Conservation (phyloP, 2,797 vertebrate genomes). For the Parotocinclus haroldoi region DNA sequence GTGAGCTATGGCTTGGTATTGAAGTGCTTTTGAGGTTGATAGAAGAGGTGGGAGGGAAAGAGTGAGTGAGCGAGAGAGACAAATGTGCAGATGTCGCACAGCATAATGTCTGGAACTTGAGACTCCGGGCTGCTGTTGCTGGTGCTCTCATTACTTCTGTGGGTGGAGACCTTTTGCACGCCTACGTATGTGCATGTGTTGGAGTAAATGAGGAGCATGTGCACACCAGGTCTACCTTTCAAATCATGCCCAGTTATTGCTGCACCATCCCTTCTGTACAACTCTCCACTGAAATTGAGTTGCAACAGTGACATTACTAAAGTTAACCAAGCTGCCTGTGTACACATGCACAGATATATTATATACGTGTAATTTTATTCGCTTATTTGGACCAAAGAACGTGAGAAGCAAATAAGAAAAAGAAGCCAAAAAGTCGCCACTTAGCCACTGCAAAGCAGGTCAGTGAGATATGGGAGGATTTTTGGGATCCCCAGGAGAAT, state of each 20-base stretch:
- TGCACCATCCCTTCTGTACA: too few species aligned
- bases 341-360: too few species aligned
- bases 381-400: too few species aligned
- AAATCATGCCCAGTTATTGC: not conserved
- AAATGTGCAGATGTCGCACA: slow-evolving; percentile 85
- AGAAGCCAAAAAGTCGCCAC: too few species aligned
- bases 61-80: slow-evolving; percentile 38
- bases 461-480: too few species aligned
- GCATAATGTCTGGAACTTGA: slow-evolving; percentile 83
- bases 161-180: slow-evolving; percentile 26
- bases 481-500: too few species aligned
- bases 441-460: too few species aligned
- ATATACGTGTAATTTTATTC: too few species aligned
- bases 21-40: slow-evolving; percentile 45
- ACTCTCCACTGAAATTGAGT: not conserved
- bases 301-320: not conserved
- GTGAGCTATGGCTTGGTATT: slow-evolving; percentile 33
- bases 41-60: slow-evolving; percentile 77
- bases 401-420: too few species aligned
- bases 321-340: too few species aligned
- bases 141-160: slow-evolving; percentile 62
- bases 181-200: slow-evolving; percentile 42
- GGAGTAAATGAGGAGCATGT: not conserved
- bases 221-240: not conserved
- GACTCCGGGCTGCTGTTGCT: slow-evolving; percentile 78